Base-by-base conservation (phyloP, 2,113 vertebrate genomes). In the Callithrix jacchus region DNA sequence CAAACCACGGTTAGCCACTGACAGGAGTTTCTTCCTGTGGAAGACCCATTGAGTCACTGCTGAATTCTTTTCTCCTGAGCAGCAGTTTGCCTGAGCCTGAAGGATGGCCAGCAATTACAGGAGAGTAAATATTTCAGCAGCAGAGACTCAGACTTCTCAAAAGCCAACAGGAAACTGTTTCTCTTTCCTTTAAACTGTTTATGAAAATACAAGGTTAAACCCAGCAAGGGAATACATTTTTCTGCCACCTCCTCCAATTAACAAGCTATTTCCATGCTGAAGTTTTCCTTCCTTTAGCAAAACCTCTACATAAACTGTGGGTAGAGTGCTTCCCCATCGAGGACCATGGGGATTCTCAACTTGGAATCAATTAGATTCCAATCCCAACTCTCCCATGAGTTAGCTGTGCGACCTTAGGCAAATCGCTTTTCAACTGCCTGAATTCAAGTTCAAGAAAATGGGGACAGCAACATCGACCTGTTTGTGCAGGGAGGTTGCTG, bases 111-210 rank as follows among this genome's bases (percentile, higher is more conserved):
- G 81, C 97, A 98, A 98, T 98, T 98, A 98, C 93, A 81, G 64
- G 70, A 86, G 71, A 91, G 91, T 98, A 96, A 98, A 98, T 98
- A 98, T 98, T 98, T 98, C 97, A 98, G 97, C 97, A 98, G 98
- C 97, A 81, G 93, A 90, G 98, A 97, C 90, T 92, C 95, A 95
- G 97, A 97, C 91, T 97, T 96, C 97, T 97, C 68, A 35, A 18
- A 64, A 90, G 94, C 96, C 81, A 76, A 87, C 96, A 93, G 90
- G 97, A 98, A 97, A 97, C 97, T 40, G 40, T 97, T 96, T 97
- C 95, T 87, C 87, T 90, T 97, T 95, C 97, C 98, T 98, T 98
- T 98, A 98, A 98, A 98, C 98, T 96, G 95, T 98, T 98, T 98
- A 98, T 98, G 98, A 98, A 97, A 98, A 98, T 94, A 96, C 97